A percentile compares a stretch with the other conserved stretches of the same genome.
These are phyloP conservation scores for Stratiolaelaps scimitus DNA, from an alignment of 1,140 invertebrate species.

Conservation along the genomic window DNA sequence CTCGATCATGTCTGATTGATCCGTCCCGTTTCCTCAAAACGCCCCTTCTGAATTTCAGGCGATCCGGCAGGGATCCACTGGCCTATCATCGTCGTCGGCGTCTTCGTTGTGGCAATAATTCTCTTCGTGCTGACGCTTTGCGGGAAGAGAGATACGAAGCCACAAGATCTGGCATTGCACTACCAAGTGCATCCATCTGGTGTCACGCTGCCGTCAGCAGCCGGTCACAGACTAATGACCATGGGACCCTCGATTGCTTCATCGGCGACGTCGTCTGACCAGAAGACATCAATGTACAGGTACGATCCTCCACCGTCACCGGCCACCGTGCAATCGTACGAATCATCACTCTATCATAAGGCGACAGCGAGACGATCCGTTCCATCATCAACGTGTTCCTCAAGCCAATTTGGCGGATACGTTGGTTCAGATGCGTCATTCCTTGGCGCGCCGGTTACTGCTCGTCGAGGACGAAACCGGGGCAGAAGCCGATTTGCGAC, in stretches of 20 bases:
- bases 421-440: slow-evolving; percentile 14
- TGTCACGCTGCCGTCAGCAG: slow-evolving; percentile 16
- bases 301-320: slow-evolving; percentile 20
- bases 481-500: background rate
- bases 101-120: background rate
- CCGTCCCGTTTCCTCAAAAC: no score
- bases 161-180: slow-evolving; percentile 38
- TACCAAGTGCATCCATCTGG: slow-evolving; percentile 36
- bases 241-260: background rate
- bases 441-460: background rate
- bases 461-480: background rate
- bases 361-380: background rate
- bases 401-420: slow-evolving; percentile 3
- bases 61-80: no score
- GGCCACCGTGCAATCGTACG: background rate
- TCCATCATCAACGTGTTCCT: slow-evolving; percentile 18
- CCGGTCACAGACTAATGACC: background rate
- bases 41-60: no score
- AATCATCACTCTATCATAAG: slow-evolving; percentile 3
- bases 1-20: no score
- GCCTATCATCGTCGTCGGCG: background rate
- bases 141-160: slow-evolving; percentile 26
- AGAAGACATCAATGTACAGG: background rate
- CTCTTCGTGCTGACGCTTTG: slow-evolving; percentile 17
- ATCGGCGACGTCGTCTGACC: slow-evolving; percentile 13